Evolutionary conservation across 2,888 invertebrate genomes (phyloP).

Genomic region (Drosophila mercatorum): DNA sequence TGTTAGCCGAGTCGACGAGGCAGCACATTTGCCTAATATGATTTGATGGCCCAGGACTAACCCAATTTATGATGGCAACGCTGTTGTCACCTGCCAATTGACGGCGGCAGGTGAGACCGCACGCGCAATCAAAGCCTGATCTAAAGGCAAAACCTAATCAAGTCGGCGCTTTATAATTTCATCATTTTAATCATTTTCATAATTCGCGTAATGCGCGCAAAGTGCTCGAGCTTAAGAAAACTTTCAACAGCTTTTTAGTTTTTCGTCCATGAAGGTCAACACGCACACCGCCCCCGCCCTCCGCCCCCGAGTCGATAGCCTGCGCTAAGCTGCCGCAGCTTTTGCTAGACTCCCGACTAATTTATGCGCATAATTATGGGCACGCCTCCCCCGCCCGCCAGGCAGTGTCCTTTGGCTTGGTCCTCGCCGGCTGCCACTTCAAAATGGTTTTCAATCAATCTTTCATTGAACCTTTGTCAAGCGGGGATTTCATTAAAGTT

Average conservation of each 20-base stretch:
- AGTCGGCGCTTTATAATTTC: constrained; percentile 67
- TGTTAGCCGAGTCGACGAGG: constrained; percentile 41
- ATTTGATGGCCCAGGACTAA: constrained; percentile 64
- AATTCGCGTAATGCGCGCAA: constrained; percentile 64
- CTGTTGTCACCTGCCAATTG: constrained; percentile 17
- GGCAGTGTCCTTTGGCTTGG: neutral
- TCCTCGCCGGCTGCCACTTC: constrained; percentile 51
- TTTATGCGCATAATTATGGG: constrained; percentile 77
- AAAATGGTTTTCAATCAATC: constrained; percentile 76
- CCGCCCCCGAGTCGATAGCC: neutral
- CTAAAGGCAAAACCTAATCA: constrained; percentile 58
- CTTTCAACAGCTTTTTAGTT: constrained; percentile 57
- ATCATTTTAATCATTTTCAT: constrained; percentile 70
- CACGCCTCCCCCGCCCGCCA: constrained; percentile 32
- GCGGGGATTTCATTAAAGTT: constrained; percentile 73
- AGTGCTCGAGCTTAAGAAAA: constrained; percentile 27
- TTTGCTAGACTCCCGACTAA: constrained; percentile 45
- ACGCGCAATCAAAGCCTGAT: constrained; percentile 56
- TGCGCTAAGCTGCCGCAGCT: constrained; percentile 33
- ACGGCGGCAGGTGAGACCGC: constrained; percentile 10
- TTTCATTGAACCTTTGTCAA: constrained; percentile 77
- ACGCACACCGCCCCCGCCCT: neutral
- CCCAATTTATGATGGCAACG: constrained; percentile 67
- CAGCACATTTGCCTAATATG: constrained; percentile 61
- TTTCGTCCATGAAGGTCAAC: constrained; percentile 10